phyloP scores from a whole-genome alignment of 2,797 vertebrate genomes.

The Oreochromis mossambicus region DNA sequence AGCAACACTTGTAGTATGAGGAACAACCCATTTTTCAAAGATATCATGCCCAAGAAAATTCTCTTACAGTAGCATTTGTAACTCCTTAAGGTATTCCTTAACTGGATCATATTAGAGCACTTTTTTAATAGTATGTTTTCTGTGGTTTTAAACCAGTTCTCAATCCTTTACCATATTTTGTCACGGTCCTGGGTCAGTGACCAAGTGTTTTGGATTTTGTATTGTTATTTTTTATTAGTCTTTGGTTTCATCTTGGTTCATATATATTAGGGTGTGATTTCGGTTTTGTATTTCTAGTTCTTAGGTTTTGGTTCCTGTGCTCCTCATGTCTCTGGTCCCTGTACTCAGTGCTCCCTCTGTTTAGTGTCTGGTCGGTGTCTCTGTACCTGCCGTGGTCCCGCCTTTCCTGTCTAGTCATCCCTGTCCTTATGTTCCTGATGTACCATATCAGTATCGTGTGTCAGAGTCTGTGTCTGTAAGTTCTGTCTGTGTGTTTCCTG shows the following conservation, averaged over 20 bases:
- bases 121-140: background rate
- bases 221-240: background rate
- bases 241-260: background rate
- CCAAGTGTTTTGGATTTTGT: background rate
- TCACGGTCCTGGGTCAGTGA: rapidly evolving
- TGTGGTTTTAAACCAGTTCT: background rate
- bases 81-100: background rate
- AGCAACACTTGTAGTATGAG: background rate
- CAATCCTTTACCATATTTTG: background rate
- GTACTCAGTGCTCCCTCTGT: background rate
- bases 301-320: background rate
- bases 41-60: background rate
- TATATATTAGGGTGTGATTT: background rate
- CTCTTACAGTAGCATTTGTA: background rate
- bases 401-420: background rate
- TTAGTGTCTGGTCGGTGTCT: background rate
- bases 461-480: background rate
- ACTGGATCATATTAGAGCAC: background rate
- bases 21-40: background rate
- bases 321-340: background rate
- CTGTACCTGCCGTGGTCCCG: background rate
- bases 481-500: background rate
- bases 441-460: background rate
- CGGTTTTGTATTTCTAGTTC: background rate
- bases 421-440: too few species aligned